A percentile compares a stretch with the other conserved stretches of the same genome.
Conservation (phyloP, 2,888 invertebrate species). For the Yponomeuta malinellus region DNA sequence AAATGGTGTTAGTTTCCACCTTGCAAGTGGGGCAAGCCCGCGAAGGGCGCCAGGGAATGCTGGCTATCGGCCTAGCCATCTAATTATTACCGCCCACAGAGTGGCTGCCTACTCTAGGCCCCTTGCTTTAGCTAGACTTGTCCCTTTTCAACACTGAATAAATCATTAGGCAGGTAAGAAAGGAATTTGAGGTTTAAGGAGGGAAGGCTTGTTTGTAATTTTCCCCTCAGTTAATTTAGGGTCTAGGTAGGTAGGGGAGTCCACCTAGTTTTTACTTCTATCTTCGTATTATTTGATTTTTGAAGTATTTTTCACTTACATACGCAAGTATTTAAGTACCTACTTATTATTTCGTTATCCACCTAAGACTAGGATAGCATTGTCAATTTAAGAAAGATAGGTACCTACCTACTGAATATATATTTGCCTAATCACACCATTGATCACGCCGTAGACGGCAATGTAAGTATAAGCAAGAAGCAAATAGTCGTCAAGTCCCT, state of each 20-base stretch:
- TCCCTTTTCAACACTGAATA: slow-evolving; percentile 42
- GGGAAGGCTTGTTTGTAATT: neutral
- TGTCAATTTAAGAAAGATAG: too few relatives aligned
- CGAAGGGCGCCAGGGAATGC: slow-evolving; percentile 12
- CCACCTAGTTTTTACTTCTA: too few relatives aligned
- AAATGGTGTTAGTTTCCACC: slow-evolving; percentile 7
- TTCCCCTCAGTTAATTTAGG: neutral
- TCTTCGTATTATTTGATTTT: too few relatives aligned
- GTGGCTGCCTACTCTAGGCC: slow-evolving; percentile 33
- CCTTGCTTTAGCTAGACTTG: slow-evolving; percentile 43
- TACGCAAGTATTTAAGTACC: too few relatives aligned
- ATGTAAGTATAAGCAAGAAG: too few relatives aligned
- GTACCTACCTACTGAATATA: too few relatives aligned
- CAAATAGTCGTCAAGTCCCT: too few relatives aligned
- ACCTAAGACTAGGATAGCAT: too few relatives aligned
- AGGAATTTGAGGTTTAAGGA: neutral
- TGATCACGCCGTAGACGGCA: too few relatives aligned
- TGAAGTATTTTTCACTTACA: too few relatives aligned
- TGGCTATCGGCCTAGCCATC: slow-evolving; percentile 55
- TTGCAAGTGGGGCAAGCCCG: slow-evolving; percentile 9
- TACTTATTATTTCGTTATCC: too few relatives aligned
- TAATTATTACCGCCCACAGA: slow-evolving; percentile 41
- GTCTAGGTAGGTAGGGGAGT: neutral
- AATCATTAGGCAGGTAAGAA: slow-evolving; percentile 25
- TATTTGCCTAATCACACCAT: too few relatives aligned